Conservation (phyloP, 2,113 vertebrate genomes). For the Tricholaema leucomelas region DNA sequence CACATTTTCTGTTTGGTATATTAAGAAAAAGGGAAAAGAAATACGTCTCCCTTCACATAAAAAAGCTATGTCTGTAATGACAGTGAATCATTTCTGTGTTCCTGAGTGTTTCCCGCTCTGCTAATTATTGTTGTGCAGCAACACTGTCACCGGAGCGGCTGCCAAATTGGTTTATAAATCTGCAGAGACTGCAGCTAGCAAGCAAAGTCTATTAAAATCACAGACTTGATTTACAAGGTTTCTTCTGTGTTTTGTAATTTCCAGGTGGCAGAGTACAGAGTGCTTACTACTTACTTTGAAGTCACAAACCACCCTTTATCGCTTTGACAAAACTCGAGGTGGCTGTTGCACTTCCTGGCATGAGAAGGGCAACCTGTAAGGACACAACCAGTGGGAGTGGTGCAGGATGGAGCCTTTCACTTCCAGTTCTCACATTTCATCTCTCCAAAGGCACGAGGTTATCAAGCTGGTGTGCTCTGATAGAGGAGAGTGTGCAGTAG, state of each 20-base stretch:
- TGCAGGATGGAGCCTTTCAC: neutral
- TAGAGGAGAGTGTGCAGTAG: neutral
- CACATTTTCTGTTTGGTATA: neutral
- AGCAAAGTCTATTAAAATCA: neutral
- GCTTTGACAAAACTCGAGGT: neutral
- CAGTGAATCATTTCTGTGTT: constrained; percentile 3
- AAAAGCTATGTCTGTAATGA: neutral
- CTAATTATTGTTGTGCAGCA: constrained; percentile 29
- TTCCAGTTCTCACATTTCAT: neutral
- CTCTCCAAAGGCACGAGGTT: neutral
- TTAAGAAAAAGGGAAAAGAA: neutral
- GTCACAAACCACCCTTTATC: neutral
- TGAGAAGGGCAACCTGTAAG: neutral
- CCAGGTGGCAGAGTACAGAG: neutral
- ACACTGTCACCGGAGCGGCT: neutral
- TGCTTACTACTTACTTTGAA: neutral
- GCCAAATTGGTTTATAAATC: constrained; percentile 35
- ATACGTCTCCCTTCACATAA: neutral
- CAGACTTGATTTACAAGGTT: neutral
- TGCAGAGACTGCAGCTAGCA: constrained; percentile 12
- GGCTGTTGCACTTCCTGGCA: fast-evolving
- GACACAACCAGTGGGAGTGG: neutral
- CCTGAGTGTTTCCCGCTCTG: neutral
- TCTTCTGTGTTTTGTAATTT: neutral
- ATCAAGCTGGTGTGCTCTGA: neutral